These are phyloP conservation scores for Myiotriccus ornatus DNA, from an alignment of 2,797 vertebrate species.

Conservation along the genomic window DNA sequence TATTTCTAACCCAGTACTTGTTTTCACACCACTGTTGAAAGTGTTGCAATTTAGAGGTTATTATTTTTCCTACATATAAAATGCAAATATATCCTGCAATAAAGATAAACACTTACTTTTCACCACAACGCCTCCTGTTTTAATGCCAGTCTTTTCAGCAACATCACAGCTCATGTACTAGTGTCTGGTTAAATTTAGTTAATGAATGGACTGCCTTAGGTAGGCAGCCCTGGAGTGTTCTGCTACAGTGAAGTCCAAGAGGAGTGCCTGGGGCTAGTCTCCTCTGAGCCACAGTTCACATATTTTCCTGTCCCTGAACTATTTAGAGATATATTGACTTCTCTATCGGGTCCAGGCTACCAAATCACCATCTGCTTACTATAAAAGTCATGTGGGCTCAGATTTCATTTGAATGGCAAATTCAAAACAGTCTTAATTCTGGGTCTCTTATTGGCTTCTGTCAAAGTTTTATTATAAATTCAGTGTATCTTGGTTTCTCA, in stretches of 20 bases:
- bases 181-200: background rate
- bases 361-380: background rate
- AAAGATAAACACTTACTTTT: constrained; percentile 17
- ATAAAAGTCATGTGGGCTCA: background rate
- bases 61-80: background rate
- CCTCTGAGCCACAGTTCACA: background rate
- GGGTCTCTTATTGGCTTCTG: background rate
- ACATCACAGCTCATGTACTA: background rate
- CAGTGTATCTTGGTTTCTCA: background rate
- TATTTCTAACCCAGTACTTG: background rate
- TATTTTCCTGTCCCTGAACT: background rate
- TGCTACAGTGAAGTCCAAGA: background rate
- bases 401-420: background rate
- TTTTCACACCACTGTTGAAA: background rate
- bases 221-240: background rate
- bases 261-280: background rate
- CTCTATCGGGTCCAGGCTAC: background rate
- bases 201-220: background rate
- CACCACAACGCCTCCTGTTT: background rate
- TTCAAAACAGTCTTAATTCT: background rate
- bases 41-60: background rate
- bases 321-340: background rate
- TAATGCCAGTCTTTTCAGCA: background rate
- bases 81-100: background rate
- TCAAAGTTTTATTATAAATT: background rate